Evolutionary conservation across 2,113 vertebrate genomes (phyloP), one percentile per base, ranked within the genome.

Genomic region (Rousettus leschenaultii): DNA sequence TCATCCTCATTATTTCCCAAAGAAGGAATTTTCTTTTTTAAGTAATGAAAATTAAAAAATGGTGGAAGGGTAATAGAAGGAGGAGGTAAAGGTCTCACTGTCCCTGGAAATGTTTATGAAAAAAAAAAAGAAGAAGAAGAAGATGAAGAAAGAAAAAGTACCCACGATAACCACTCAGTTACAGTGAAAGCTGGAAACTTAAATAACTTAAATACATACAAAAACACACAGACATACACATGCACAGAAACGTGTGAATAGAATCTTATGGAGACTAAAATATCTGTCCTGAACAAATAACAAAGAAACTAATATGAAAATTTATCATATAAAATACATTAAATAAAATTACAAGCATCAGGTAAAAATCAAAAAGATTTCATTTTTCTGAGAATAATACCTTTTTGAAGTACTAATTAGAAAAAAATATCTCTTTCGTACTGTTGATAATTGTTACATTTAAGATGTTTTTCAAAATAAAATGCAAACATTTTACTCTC

Each of bases 401-500:
- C 1, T 80, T 91, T 93, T 13, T 40, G 33, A 78, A 68, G n/a
- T 53, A 55, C 48, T 63, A 82, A 86, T 84, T 84, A 66, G 48
- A 89, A 79, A 35, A 35, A 66, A 79, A 61, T 92, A 74, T 79
- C 40, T 66, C 9, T 80, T 70, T 84, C 15, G 53, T 43, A 68
- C 61, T 66, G 7, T 48, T 68, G 30, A 70, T 63, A 92, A 40
- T 26, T 66, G 18, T 33, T 77, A 65, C 38, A 77, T 9, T 89
- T 30, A 78, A 68, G 26, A 40, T 86, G 18, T n/a, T 85, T 86
- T 82, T 68, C 24, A 96, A 92, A 90, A 86, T 59, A 48, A 89
- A 57, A 95, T 55, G 6, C 3, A 96, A 77, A 68, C 6, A 63
- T 68, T 80, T 91, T 40, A 55, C 2, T 53, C 18, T 90, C 19